Conservation (phyloP, 2,797 vertebrate species). For the Naso thynnoides region DNA sequence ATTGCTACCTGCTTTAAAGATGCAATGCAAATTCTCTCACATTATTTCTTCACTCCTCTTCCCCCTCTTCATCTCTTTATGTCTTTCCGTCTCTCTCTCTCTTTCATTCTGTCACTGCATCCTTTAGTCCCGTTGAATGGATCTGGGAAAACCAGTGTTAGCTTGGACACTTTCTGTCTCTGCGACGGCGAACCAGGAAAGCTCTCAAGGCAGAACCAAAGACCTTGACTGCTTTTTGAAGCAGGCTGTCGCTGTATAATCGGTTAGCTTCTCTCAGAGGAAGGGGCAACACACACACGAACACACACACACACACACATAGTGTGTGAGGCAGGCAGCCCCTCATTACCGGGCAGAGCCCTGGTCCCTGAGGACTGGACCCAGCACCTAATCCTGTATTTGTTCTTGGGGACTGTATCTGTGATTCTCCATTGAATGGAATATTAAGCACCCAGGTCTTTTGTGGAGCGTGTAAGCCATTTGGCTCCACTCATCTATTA, state of each 20-base stretch:
- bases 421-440: slow-evolving; percentile 87
- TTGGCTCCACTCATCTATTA: slow-evolving; percentile 87
- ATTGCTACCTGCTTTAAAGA: slow-evolving; percentile 23
- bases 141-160: slow-evolving; percentile 64
- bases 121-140: slow-evolving; percentile 62
- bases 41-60: slow-evolving; percentile 13
- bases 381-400: slow-evolving; percentile 85
- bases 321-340: slow-evolving; percentile 75
- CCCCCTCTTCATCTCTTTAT: slow-evolving; percentile 22
- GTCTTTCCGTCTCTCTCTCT: slow-evolving; percentile 18
- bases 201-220: slow-evolving; percentile 80
- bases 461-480: slow-evolving; percentile 86
- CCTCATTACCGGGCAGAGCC: slow-evolving; percentile 85
- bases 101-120: slow-evolving; percentile 33
- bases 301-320: slow-evolving; percentile 28
- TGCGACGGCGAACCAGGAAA: slow-evolving; percentile 64
- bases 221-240: slow-evolving; percentile 82
- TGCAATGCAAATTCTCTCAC: neutral
- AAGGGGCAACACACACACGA: slow-evolving; percentile 60
- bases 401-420: slow-evolving; percentile 86
- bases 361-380: slow-evolving; percentile 81
- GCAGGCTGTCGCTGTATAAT: slow-evolving; percentile 85
- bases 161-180: slow-evolving; percentile 71
- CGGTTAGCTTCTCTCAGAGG: slow-evolving; percentile 80
- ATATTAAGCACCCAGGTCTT: slow-evolving; percentile 86